Conservation (phyloP, 2,797 vertebrate genomes). For the Furcifer pardalis region DNA sequence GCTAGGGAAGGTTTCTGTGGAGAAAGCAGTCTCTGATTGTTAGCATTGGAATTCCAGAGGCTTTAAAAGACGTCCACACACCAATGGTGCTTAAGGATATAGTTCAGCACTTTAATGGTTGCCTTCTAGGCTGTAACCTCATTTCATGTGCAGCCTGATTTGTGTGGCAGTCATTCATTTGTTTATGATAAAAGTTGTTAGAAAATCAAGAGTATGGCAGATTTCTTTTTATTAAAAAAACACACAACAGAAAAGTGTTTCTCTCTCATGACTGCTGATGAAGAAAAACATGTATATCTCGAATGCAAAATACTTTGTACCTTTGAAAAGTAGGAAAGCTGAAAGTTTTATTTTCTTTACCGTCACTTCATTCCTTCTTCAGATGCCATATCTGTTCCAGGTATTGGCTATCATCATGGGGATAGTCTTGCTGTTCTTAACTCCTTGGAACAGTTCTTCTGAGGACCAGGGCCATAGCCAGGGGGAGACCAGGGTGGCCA, state of each 20-base stretch:
- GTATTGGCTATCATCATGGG: too few relatives aligned
- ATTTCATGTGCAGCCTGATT: neutral
- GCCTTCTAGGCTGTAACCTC: neutral
- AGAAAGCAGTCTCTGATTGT: neutral
- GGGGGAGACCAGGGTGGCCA: too few relatives aligned
- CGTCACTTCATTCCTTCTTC: too few relatives aligned
- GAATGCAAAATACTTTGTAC: neutral
- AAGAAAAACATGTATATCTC: neutral
- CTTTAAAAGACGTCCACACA: neutral
- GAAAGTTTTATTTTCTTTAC: neutral
- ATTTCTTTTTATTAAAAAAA: neutral
- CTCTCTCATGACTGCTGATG: neutral
- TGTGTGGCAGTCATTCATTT: neutral
- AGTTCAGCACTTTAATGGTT: neutral
- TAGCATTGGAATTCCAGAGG: neutral
- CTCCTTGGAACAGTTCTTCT: too few relatives aligned
- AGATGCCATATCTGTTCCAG: too few relatives aligned
- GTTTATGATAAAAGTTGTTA: neutral
- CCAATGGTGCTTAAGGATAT: neutral
- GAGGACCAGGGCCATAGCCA: too few relatives aligned
- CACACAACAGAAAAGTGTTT: neutral
- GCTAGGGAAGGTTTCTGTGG: neutral
- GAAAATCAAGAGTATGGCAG: neutral
- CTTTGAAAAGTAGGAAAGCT: neutral
- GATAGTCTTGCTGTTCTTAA: too few relatives aligned